Percentiles rank a stretch among this genome's conserved stretches.
Conservation (phyloP, 2,113 vertebrate species). For the Spilogale gracilis region DNA sequence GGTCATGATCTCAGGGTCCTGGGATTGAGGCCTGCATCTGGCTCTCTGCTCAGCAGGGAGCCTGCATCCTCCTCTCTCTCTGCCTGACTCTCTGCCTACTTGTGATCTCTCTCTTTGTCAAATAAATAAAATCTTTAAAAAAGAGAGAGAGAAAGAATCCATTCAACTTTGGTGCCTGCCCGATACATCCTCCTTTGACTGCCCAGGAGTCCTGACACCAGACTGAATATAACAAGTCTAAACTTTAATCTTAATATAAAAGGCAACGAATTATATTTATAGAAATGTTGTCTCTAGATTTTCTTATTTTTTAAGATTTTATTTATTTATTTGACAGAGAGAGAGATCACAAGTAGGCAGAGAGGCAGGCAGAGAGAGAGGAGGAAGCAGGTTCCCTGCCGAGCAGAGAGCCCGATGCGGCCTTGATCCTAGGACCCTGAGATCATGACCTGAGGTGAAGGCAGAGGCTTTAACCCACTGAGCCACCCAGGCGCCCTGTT, state of each 20-base stretch:
- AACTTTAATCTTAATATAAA: not conserved
- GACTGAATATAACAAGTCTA: not conserved
- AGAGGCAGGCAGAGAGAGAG: no score
- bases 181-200: not conserved
- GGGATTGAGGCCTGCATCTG: not conserved
- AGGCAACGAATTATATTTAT: not conserved
- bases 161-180: not conserved
- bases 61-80: not conserved
- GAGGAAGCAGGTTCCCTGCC: no score
- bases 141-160: not conserved
- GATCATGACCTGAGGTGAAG: no score
- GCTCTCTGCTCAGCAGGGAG: not conserved
- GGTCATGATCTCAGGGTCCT: not conserved
- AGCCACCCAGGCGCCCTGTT: no score
- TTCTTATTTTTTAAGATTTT: not conserved
- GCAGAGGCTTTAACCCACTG: no score
- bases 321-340: no score
- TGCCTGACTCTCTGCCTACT: not conserved
- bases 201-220: not conserved
- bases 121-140: not conserved
- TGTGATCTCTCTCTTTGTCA: not conserved
- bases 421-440: no score
- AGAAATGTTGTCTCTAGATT: not conserved
- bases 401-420: no score
- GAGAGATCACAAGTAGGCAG: no score